These are phyloP conservation scores for Myiagra hebetior DNA, from an alignment of 2,113 vertebrate genomes.

Conservation along the genomic window DNA sequence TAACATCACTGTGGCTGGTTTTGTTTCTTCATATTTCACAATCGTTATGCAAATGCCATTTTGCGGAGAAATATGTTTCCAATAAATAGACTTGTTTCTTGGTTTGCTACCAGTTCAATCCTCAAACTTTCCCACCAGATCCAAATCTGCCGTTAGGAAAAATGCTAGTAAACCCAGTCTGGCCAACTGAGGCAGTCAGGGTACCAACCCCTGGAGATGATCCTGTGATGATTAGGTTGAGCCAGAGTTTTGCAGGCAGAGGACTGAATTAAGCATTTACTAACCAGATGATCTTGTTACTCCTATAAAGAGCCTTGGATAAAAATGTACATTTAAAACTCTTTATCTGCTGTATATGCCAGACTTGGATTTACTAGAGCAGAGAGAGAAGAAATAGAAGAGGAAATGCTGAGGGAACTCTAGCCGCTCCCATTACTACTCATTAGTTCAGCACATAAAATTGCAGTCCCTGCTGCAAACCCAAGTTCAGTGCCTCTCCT, in stretches of 20 bases:
- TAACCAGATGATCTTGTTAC: slow-evolving; percentile 48
- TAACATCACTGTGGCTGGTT: neutral
- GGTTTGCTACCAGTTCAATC: neutral
- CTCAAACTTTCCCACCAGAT: neutral
- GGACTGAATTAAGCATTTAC: neutral
- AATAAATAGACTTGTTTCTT: neutral
- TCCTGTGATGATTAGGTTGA: neutral
- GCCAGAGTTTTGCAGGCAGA: neutral
- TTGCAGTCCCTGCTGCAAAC: neutral
- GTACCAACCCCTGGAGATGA: neutral
- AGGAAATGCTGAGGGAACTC: slow-evolving; percentile 29
- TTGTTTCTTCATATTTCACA: neutral
- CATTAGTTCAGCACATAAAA: slow-evolving; percentile 39
- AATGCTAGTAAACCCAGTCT: neutral
- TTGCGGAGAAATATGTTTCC: neutral
- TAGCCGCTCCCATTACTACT: neutral
- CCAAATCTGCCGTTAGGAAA: neutral
- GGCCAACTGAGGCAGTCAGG: neutral
- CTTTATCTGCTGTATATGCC: slow-evolving; percentile 35
- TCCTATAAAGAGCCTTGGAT: slow-evolving; percentile 28
- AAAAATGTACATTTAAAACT: slow-evolving; percentile 31
- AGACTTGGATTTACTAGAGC: slow-evolving; percentile 48
- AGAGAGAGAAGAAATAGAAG: slow-evolving; percentile 3
- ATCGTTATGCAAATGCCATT: fast-evolving
- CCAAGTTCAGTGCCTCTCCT: neutral